phyloP scores from a whole-genome alignment of 2,797 vertebrate species.

The Muscicapa comitata region DNA sequence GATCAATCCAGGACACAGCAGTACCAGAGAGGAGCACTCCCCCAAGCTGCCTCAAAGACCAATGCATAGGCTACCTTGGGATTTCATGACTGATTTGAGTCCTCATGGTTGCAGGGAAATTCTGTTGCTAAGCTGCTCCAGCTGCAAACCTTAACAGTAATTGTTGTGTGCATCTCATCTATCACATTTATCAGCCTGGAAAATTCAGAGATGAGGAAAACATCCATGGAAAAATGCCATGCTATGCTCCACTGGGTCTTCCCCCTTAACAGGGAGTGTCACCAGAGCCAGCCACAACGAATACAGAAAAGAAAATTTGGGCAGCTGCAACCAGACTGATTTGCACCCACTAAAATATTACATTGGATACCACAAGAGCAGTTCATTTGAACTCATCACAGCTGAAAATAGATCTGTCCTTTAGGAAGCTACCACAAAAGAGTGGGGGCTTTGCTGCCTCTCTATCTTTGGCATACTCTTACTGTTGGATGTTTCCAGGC shows the following conservation, averaged over 20 bases:
- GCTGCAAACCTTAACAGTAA: not conserved
- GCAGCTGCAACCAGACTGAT: not conserved
- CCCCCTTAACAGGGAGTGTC: not conserved
- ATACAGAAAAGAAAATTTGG: not conserved
- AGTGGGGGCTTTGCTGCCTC: accelerated
- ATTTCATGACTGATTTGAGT: not conserved
- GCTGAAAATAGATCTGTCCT: not conserved
- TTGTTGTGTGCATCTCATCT: not conserved
- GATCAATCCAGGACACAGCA: not conserved
- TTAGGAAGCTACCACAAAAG: not conserved
- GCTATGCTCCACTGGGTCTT: not conserved
- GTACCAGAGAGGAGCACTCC: not conserved
- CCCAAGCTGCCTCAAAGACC: accelerated
- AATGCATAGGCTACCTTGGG: not conserved
- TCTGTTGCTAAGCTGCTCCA: not conserved
- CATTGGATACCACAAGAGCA: not conserved
- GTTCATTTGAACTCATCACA: not conserved
- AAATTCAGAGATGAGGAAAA: not conserved
- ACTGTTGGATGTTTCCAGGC: not conserved
- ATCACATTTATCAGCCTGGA: not conserved
- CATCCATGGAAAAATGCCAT: not conserved
- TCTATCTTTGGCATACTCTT: not conserved
- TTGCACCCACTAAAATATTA: not conserved
- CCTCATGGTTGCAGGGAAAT: not conserved
- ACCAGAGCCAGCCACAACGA: not conserved